Conservation (phyloP, 2,113 vertebrate genomes). For the Bubo scandiacus region DNA sequence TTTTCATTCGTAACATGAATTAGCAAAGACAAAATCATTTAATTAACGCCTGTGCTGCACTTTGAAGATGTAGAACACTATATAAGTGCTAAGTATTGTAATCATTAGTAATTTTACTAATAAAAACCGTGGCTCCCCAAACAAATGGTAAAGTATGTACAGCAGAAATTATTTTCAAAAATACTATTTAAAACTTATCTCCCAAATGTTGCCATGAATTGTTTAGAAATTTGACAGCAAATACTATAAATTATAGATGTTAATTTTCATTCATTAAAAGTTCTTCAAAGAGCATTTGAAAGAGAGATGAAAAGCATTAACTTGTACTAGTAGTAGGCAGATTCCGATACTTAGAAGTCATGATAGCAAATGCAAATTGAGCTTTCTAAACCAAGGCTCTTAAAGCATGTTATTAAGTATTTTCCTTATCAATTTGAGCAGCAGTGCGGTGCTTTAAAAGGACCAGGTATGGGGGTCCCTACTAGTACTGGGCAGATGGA, state of each 20-base stretch:
- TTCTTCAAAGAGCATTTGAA: slow-evolving; percentile 72
- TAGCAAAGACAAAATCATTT: slow-evolving; percentile 70
- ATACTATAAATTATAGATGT: slow-evolving; percentile 70
- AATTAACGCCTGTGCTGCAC: slow-evolving; percentile 62
- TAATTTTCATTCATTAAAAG: slow-evolving; percentile 74
- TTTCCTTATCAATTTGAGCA: slow-evolving; percentile 71
- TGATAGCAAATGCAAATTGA: slow-evolving; percentile 74
- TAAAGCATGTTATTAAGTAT: slow-evolving; percentile 71
- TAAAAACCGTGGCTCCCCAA: slow-evolving; percentile 8
- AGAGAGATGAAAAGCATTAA: slow-evolving; percentile 70
- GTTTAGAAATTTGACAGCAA: slow-evolving; percentile 70
- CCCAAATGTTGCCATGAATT: slow-evolving; percentile 58
- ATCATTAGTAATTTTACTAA: slow-evolving; percentile 70
- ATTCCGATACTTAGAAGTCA: slow-evolving; percentile 71
- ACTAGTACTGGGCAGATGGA: slow-evolving; percentile 85
- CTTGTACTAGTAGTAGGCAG: slow-evolving; percentile 67
- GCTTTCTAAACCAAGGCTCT: slow-evolving; percentile 68
- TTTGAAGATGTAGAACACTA: slow-evolving; percentile 62
- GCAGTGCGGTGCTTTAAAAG: slow-evolving; percentile 70
- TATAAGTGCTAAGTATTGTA: slow-evolving; percentile 62
- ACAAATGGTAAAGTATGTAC: slow-evolving; percentile 29
- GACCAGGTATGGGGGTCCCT: slow-evolving; percentile 81
- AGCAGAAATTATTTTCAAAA: slow-evolving; percentile 50
- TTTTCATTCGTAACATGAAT: slow-evolving; percentile 36
- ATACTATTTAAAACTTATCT: slow-evolving; percentile 61